Evolutionary conservation across 2,113 vertebrate genomes (phyloP).

Genomic region (Hippolais icterina): DNA sequence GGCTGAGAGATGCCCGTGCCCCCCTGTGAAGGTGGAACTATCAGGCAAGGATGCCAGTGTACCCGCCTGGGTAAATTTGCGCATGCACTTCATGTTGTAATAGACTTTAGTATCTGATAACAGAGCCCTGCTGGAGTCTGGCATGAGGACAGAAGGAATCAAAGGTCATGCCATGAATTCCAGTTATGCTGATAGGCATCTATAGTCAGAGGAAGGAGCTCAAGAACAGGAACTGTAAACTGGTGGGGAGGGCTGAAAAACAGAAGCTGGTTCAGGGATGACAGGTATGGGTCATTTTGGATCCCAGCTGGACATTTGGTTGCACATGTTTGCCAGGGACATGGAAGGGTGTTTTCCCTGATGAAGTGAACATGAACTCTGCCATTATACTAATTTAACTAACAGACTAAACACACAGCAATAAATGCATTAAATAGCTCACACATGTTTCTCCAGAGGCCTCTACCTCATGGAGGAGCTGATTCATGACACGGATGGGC

Average conservation of each 20-base stretch:
- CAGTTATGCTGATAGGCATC: conserved; percentile 69
- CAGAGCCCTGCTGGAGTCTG: conserved; percentile 63
- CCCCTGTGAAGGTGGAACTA: conserved; percentile 36
- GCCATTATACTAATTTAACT: neutral
- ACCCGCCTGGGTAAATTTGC: conserved; percentile 65
- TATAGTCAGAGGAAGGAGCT: conserved; percentile 44
- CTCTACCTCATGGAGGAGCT: neutral
- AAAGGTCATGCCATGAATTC: conserved; percentile 67
- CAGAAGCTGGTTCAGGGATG: neutral
- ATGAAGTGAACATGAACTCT: neutral
- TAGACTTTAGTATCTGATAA: conserved; percentile 61
- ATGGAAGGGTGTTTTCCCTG: neutral
- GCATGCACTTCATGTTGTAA: conserved; percentile 49
- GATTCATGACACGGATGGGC: neutral
- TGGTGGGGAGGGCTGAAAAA: neutral
- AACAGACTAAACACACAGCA: neutral
- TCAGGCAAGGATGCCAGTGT: conserved; percentile 46
- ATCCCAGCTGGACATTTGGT: neutral
- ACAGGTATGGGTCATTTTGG: neutral
- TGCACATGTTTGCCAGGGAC: neutral
- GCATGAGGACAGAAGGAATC: conserved; percentile 59
- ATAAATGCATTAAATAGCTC: neutral
- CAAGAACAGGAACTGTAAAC: conserved; percentile 22
- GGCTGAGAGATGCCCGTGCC: conserved; percentile 29
- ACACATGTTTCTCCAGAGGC: neutral